phyloP scores from a whole-genome alignment of 1,140 invertebrate genomes.

The Chrysopa pallens region DNA sequence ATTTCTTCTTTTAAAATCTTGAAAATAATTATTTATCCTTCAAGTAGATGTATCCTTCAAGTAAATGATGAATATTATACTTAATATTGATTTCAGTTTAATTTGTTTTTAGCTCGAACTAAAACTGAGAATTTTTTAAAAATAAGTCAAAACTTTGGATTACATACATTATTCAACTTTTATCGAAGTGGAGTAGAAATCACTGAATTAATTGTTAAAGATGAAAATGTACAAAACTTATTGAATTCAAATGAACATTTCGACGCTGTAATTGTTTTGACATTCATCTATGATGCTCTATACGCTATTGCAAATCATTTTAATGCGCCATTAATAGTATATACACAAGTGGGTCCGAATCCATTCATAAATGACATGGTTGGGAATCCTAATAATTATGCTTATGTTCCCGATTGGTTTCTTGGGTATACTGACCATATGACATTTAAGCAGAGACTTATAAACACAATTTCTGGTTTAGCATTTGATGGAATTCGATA shows the following conservation, averaged over 20 bases:
- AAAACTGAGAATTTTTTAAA: too few relatives aligned
- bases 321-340: background rate
- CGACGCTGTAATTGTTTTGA: background rate
- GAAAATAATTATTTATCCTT: too few relatives aligned
- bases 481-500: too few relatives aligned
- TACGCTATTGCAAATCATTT: background rate
- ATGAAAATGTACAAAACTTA: background rate
- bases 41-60: too few relatives aligned
- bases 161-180: too few relatives aligned
- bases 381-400: slow-evolving; percentile 14
- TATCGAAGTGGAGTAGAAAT: too few relatives aligned
- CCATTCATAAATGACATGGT: slow-evolving; percentile 4
- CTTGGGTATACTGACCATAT: slow-evolving; percentile 15
- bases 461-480: background rate
- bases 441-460: slow-evolving; percentile 20
- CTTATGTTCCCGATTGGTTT: slow-evolving; percentile 15
- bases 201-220: background rate
- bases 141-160: too few relatives aligned
- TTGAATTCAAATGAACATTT: background rate
- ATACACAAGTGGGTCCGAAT: background rate
- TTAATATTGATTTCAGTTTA: too few relatives aligned
- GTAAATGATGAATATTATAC: too few relatives aligned
- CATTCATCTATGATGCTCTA: background rate
- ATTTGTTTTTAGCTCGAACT: too few relatives aligned
- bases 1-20: too few relatives aligned